phyloP scores from a whole-genome alignment of 2,113 vertebrate genomes.

The Phoxinus phoxinus region DNA sequence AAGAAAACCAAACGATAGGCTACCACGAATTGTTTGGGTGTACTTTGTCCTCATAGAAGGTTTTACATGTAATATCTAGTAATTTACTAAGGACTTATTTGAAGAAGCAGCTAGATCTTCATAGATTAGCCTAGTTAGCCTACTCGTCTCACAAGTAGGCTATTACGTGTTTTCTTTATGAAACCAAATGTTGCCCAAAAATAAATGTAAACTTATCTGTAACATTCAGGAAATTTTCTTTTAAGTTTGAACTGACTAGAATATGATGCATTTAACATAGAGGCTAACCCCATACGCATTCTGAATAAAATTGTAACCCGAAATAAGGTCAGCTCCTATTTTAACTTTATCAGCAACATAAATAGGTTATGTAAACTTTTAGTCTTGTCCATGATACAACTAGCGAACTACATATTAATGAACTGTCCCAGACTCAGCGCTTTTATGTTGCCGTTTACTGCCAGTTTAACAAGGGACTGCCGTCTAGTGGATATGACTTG shows the following conservation, averaged over 20 bases:
- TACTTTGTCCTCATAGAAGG: slow-evolving; percentile 4
- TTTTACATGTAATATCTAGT: not conserved
- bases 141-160: not conserved
- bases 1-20: not conserved
- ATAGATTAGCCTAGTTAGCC: not conserved
- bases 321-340: no score
- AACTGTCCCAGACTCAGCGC: not conserved
- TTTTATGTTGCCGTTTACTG: not conserved
- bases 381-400: not conserved
- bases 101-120: no score
- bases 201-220: not conserved
- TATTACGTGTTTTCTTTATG: not conserved
- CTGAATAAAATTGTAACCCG: no score
- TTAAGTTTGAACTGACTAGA: no score
- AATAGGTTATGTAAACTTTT: not conserved
- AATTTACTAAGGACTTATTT: not conserved
- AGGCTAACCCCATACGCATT: no score
- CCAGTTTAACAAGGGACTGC: not conserved
- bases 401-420: not conserved
- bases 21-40: slow-evolving; percentile 30
- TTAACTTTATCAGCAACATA: not conserved
- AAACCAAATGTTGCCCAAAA: not conserved
- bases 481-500: slow-evolving; percentile 10
- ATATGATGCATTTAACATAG: no score
- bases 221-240: not conserved